Evolutionary conservation across 2,888 invertebrate species (phyloP).

Genomic region (Acrocera orbiculus): DNA sequence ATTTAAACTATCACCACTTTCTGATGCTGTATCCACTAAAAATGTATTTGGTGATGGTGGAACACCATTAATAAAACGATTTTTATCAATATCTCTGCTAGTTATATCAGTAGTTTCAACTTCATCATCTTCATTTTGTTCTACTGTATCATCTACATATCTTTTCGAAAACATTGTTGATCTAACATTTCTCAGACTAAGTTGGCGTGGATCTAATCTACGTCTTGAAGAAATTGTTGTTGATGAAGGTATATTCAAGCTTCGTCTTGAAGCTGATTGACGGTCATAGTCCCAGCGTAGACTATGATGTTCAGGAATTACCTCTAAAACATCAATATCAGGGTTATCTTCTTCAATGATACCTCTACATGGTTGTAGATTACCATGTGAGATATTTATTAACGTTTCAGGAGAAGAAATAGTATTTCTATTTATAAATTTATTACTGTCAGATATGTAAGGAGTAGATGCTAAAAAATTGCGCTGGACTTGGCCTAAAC

Average conservation of each 20-base stretch:
- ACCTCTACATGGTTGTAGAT: not conserved
- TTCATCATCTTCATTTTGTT: constrained; percentile 8
- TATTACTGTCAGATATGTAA: too few relatives aligned
- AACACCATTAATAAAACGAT: not conserved
- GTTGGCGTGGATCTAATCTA: constrained; percentile 18
- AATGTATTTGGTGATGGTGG: too few relatives aligned
- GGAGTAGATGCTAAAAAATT: too few relatives aligned
- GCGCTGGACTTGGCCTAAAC: too few relatives aligned
- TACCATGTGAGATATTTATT: not conserved
- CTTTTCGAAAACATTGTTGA: constrained; percentile 4
- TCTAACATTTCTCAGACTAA: constrained; percentile 15
- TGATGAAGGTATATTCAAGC: constrained; percentile 21
- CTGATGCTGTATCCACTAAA: constrained; percentile 19
- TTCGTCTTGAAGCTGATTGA: constrained; percentile 20
- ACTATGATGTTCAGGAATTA: constrained; percentile 11
- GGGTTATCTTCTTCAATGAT: constrained; percentile 3
- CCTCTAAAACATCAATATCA: constrained; percentile 18
- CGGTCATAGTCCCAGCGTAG: not conserved
- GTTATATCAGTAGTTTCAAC: constrained; percentile 9
- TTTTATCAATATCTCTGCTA: not conserved
- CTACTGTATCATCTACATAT: constrained; percentile 3
- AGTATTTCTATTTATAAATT: not conserved
- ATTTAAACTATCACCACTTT: constrained; percentile 18
- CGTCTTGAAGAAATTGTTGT: constrained; percentile 12
- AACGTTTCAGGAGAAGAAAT: not conserved